phyloP scores from a whole-genome alignment of 2,888 invertebrate species.

The Synergus gifuensis region DNA sequence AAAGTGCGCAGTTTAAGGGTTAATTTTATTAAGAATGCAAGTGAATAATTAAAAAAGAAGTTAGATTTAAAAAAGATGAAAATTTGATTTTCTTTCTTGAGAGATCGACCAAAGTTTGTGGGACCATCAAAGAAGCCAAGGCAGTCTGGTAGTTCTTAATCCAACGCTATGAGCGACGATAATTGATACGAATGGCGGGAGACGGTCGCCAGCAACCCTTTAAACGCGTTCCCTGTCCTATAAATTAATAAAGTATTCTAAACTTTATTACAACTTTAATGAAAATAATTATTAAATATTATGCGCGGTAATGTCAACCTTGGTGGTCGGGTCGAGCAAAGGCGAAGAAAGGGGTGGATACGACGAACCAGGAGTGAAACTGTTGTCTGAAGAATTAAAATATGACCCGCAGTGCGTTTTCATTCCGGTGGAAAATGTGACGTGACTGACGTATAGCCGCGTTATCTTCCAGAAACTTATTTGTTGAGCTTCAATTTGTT shows the following conservation, averaged over 20 bases:
- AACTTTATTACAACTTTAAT: constrained; percentile 78
- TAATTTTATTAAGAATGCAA: not conserved
- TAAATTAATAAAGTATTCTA: constrained; percentile 78
- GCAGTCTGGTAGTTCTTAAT: constrained; percentile 62
- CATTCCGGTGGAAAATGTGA: constrained; percentile 75
- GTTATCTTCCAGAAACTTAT: constrained; percentile 63
- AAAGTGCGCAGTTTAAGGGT: not conserved
- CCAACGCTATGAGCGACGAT: constrained; percentile 66
- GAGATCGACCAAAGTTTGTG: constrained; percentile 44
- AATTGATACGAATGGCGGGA: constrained; percentile 74
- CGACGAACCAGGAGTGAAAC: constrained; percentile 60
- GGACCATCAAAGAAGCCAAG: constrained; percentile 50
- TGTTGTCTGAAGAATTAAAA: constrained; percentile 76
- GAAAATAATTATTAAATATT: constrained; percentile 78
- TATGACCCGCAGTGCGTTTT: constrained; percentile 76
- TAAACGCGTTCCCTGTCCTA: constrained; percentile 72
- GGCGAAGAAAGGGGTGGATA: constrained; percentile 66
- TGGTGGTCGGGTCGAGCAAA: constrained; percentile 62
- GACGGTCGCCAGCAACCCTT: constrained; percentile 68
- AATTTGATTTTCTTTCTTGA: not conserved
- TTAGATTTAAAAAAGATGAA: not conserved
- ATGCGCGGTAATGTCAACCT: constrained; percentile 73
- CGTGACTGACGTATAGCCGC: constrained; percentile 74
- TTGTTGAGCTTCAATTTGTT: constrained; percentile 22
- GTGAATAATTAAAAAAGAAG: not conserved